Conservation (phyloP, 1,140 invertebrate species). For the Periplaneta americana region DNA sequence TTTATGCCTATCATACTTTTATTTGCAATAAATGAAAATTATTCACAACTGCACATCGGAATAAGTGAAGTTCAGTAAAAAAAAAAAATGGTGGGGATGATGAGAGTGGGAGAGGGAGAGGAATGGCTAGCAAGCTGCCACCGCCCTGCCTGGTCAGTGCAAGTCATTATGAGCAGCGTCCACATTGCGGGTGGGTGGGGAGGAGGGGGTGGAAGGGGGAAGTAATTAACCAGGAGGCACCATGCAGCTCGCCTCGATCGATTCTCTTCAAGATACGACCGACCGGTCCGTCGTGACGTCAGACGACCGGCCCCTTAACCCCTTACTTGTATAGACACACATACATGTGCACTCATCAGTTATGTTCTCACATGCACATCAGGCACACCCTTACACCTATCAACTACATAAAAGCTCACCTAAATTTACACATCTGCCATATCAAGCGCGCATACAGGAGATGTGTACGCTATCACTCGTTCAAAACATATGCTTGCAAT, state of each 20-base stretch:
- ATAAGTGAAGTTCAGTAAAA: not conserved
- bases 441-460: not conserved
- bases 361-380: not conserved
- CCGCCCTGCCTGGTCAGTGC: not conserved
- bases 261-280: constrained; percentile 3
- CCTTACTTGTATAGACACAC: not conserved
- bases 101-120: no score
- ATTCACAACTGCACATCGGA: not conserved
- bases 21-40: not conserved
- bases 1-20: not conserved
- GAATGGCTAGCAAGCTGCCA: not conserved
- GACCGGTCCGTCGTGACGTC: constrained; percentile 3
- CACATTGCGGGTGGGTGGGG: not conserved
- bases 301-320: not conserved
- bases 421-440: not conserved
- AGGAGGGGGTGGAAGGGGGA: not conserved
- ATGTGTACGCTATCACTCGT: not conserved
- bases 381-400: not conserved
- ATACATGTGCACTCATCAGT: not conserved
- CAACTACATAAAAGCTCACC: not conserved
- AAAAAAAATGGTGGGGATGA: not conserved
- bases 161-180: not conserved
- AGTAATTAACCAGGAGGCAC: constrained; percentile 3
- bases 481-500: not conserved
- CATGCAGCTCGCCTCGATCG: constrained; percentile 1